These are phyloP conservation scores for Drosophila leonis DNA, from an alignment of 2,888 invertebrate genomes.

Conservation along the genomic window DNA sequence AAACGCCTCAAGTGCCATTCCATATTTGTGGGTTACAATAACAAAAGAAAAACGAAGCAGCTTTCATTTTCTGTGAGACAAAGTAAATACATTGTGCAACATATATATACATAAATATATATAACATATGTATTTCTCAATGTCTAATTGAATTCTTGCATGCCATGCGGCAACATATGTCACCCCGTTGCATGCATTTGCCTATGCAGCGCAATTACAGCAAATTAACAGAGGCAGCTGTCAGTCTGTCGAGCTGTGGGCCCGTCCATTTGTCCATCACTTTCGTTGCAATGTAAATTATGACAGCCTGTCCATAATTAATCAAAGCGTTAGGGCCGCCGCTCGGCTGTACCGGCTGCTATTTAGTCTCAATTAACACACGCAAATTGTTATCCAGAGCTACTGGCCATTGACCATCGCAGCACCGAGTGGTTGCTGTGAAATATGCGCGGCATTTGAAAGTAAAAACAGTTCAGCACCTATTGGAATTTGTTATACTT, in stretches of 20 bases:
- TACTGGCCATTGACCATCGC: conserved; percentile 20
- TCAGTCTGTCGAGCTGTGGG: conserved; percentile 32
- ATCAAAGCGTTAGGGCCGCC: conserved; percentile 78
- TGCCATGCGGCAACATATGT: conserved; percentile 41
- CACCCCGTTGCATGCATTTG: conserved; percentile 22
- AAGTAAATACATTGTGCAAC: conserved; percentile 54
- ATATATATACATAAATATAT: conserved; percentile 1
- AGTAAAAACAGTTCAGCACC: conserved; percentile 74
- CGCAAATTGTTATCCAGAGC: conserved; percentile 66
- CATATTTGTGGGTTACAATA: conserved; percentile 65
- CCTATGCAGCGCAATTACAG: conserved; percentile 42
- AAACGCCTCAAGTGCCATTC: conserved; percentile 36
- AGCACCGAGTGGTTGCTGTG: conserved; percentile 18
- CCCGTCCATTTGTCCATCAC: conserved; percentile 7
- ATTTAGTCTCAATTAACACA: conserved; percentile 77
- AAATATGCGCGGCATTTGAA: conserved; percentile 70
- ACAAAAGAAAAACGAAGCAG: conserved; percentile 38
- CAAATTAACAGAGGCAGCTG: conserved; percentile 57
- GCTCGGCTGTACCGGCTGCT: conserved; percentile 32
- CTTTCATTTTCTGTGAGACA: conserved; percentile 69
- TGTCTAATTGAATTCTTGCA: conserved; percentile 67
- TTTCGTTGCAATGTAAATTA: conserved; percentile 70
- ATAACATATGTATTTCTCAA: conserved; percentile 27
- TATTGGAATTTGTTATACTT: conserved; percentile 62
- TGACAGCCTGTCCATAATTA: conserved; percentile 79